Conservation (phyloP, 2,113 vertebrate species). For the Ardeotis arabs region DNA sequence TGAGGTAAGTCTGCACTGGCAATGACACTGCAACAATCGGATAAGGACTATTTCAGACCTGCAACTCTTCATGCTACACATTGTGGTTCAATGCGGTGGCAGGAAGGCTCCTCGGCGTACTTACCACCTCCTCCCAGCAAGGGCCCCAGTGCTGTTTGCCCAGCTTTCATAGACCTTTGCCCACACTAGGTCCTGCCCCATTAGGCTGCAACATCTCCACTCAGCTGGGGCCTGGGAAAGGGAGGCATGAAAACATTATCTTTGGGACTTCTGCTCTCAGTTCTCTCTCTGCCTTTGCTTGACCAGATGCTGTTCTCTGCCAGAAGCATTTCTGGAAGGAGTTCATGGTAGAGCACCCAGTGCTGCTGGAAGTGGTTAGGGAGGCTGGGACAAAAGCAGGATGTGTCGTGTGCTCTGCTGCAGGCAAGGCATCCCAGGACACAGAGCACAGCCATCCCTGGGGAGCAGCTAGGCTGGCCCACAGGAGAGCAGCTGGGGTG, state of each 20-base stretch:
- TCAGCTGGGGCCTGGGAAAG: neutral
- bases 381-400: neutral
- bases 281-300: neutral
- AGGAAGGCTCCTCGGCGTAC: neutral
- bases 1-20: neutral
- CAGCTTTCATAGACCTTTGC: neutral
- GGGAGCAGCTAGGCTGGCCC: neutral
- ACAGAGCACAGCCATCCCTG: neutral
- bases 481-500: neutral
- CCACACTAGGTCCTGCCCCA: neutral
- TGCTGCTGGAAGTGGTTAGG: neutral
- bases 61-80: neutral
- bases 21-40: neutral
- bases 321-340: neutral
- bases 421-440: neutral
- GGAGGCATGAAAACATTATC: neutral
- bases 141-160: fast-evolving
- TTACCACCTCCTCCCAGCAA: neutral
- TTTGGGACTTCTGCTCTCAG: neutral
- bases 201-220: neutral
- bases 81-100: neutral
- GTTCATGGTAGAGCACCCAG: neutral
- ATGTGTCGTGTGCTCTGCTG: fast-evolving
- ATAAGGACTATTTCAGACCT: neutral
- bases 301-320: neutral